Percentiles rank a stretch among this genome's conserved stretches.
Conservation (phyloP, 1,140 invertebrate genomes). For the Drosophila parvula region DNA sequence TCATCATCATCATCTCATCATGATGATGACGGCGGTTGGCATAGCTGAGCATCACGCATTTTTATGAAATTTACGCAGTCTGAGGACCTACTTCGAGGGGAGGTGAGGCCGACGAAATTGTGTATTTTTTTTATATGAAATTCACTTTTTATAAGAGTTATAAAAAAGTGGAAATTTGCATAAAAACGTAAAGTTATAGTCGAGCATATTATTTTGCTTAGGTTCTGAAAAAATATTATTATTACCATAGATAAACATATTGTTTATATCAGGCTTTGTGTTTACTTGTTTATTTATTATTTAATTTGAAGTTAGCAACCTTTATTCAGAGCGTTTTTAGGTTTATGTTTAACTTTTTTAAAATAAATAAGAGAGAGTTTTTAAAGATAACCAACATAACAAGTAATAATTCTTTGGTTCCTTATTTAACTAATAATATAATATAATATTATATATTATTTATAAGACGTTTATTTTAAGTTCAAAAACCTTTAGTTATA, state of each 20-base stretch:
- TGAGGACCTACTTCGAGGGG: neutral
- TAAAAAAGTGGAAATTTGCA: neutral
- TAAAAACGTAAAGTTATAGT: neutral
- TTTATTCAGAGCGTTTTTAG: neutral
- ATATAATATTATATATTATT: too few species aligned
- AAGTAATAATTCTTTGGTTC: neutral
- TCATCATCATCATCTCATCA: constrained; percentile 2
- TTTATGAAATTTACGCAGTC: constrained; percentile 36
- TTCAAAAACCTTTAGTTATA: neutral
- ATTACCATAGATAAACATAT: neutral
- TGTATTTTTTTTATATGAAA: constrained; percentile 12
- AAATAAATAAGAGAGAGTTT: too few species aligned
- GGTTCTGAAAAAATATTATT: neutral
- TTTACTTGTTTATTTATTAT: neutral
- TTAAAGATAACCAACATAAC: neutral
- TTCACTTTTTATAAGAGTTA: neutral
- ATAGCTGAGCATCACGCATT: constrained; percentile 37
- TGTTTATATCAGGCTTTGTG: neutral
- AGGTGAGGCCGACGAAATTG: constrained; percentile 1
- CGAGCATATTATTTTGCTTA: neutral
- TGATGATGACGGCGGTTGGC: constrained; percentile 9
- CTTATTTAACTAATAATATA: too few species aligned
- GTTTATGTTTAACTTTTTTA: neutral
- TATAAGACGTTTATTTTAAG: neutral
- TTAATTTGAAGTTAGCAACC: fast-evolving